A percentile compares a stretch with the other conserved stretches of the same genome.
These are phyloP conservation scores for Therioaphis trifolii DNA, from an alignment of 2,888 invertebrate genomes.

Conservation along the genomic window DNA sequence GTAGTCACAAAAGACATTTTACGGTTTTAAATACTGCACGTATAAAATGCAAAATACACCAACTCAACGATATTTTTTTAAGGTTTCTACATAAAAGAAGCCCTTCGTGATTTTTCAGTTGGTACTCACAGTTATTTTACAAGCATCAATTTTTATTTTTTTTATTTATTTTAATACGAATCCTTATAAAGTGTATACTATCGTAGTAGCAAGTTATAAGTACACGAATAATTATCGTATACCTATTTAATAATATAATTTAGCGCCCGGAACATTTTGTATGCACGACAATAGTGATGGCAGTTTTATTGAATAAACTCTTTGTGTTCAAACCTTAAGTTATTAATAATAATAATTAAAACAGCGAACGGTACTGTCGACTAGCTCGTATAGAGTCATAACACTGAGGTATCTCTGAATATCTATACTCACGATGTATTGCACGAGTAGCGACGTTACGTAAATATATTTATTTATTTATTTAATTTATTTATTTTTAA, in stretches of 20 bases:
- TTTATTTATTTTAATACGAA: background rate
- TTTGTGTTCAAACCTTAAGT: too few relatives aligned
- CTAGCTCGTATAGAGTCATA: too few relatives aligned
- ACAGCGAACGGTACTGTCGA: too few relatives aligned
- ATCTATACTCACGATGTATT: too few relatives aligned
- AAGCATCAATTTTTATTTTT: slow-evolving; percentile 17
- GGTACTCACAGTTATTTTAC: background rate
- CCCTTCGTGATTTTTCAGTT: background rate
- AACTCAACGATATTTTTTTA: background rate
- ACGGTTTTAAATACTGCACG: background rate
- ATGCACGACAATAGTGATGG: background rate
- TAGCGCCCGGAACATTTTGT: background rate
- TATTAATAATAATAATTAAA: too few relatives aligned
- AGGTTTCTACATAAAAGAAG: background rate
- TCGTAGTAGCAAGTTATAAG: too few relatives aligned
- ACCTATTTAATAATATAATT: background rate
- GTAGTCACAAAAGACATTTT: background rate
- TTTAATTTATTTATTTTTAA: too few relatives aligned
- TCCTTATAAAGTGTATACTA: background rate
- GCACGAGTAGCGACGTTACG: too few relatives aligned
- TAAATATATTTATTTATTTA: too few relatives aligned
- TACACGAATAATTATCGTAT: background rate
- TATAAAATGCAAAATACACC: background rate
- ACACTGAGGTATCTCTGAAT: too few relatives aligned
- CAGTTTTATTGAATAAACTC: too few relatives aligned